Base-by-base conservation (phyloP, 2,888 invertebrate species). In the Branchellion lobata region DNA sequence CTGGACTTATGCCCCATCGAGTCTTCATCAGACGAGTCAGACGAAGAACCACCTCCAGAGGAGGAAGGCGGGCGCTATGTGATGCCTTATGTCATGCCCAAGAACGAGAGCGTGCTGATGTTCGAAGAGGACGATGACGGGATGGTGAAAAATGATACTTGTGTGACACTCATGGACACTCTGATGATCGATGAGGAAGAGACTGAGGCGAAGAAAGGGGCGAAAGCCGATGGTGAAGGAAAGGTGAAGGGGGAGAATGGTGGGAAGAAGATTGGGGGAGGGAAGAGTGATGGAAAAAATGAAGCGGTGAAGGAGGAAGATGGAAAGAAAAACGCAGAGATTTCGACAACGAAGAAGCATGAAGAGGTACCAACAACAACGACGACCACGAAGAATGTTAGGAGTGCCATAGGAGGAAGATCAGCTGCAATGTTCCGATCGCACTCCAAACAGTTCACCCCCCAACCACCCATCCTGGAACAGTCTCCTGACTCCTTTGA, bases 21-120 rank as follows among this genome's bases (percentile, higher is more conserved):
- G 18, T 33, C n/a, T n/a, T 11, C 11, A 29, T 0, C 51, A 34
- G 57, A 24, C n/a, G 74, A 79, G 14, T 74, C 61, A n/a, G 61
- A 51, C 72, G 27, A 31, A 2, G 61, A 57, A n/a, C 53, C 76
- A 1, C 76, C 53, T 18, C 31, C 31, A 0, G 53, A 51, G n/a
- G 76, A 53, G 14, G 53, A 57, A 57, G 61, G 24, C 21, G 61
- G 61, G 3, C n/a, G 77, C n/a, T 77, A 77, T 68, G 79, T 79
- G 0, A 53, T 75, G 27, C 68, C 31, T 29, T 0, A 57, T 31
- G 57, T 75, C 24, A 31, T 76, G 21, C 79, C 79, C 21, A 74
- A 79, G 34, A 79, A 79, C 68, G 79, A 79, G 21, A 79, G 79
- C 36, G 57, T 57, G 47, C 57, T 75, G 57, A 74, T 75, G 75